phyloP scores from a whole-genome alignment of 2,113 vertebrate species.

The Saccopteryx bilineata region DNA sequence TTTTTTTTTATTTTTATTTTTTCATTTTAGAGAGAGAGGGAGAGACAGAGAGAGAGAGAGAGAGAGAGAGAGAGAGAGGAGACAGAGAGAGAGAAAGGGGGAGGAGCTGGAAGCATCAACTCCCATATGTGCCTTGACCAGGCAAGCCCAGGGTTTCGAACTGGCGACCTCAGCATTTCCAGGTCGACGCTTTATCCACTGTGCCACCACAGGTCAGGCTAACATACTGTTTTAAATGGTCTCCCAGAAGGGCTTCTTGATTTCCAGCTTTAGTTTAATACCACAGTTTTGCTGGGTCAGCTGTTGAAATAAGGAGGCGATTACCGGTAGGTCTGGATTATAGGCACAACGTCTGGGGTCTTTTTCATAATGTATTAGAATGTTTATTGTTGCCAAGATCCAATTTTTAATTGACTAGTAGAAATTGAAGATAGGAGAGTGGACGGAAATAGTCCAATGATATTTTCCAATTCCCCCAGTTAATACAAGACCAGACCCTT shows the following conservation, averaged over 20 bases:
- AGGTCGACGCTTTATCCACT: too few species aligned
- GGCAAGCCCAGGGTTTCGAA: too few species aligned
- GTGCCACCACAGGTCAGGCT: too few species aligned
- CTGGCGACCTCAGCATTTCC: too few species aligned
- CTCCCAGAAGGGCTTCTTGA: neutral
- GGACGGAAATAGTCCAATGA: neutral
- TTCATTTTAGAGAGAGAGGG: too few species aligned
- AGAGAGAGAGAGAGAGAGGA: too few species aligned
- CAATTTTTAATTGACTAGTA: constrained; percentile 24
- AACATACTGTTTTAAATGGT: neutral
- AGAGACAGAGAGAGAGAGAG: too few species aligned
- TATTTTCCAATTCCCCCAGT: neutral
- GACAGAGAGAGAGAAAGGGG: too few species aligned
- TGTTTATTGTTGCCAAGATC: constrained; percentile 40
- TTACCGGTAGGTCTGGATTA: neutral
- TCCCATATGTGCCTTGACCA: too few species aligned
- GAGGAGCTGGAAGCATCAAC: too few species aligned
- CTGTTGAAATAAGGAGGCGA: neutral
- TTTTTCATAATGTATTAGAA: constrained; percentile 22
- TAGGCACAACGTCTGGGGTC: neutral
- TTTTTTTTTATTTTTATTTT: too few species aligned
- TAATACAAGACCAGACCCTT: constrained; percentile 14
- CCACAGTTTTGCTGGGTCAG: neutral
- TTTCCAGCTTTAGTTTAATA: constrained; percentile 2
- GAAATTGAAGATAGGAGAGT: neutral